Evolutionary conservation across 2,113 vertebrate species (phyloP), one percentile per base, ranked within the genome.

Genomic region (Morone saxatilis): DNA sequence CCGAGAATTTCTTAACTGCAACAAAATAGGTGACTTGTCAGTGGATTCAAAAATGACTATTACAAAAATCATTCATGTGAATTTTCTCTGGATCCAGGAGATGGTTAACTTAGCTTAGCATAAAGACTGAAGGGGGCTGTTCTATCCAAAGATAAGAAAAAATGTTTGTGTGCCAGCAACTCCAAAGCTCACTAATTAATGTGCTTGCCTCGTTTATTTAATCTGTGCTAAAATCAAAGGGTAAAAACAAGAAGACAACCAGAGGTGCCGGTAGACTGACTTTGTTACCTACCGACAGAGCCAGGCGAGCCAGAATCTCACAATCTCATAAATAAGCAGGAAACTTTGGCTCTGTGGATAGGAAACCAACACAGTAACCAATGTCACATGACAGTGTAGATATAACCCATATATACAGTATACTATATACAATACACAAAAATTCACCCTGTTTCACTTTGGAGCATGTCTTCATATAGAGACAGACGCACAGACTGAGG

Each of bases 401-500:
- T 73, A 25, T 68, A 60, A 72, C 53, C 12, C 10, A 47, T 25
- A 61, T 62, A 82, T 20, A 47, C 12, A 38, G 5, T 48, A 40
- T 4, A 45, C 14, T 31, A 19, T 48, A 47, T 38, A 57, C 40
- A 66, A 9, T 25, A 19, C 47, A 38, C 47, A 71, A 19, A 1
- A 75, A 36, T 65, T 80, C 57, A 54, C 25, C 36, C 57, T 50
- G 12, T 53, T 53, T 75, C 76, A 74, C 84, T 77, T 43, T 57
- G 40, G n/a, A 60, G 38, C 22, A 47, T 40, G 13, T 48, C 59
- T 62, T 69, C n/a, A 66, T n/a, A 20, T 12, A 69, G 3, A 50
- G 50, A 70, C 6, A 71, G 3, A 43, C 43, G 60, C 56, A 75
- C 40, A 25, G 11, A 2, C 68, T 56, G 68, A 65, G 62, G 25